These are phyloP conservation scores for Hirundo rustica DNA, from an alignment of 2,797 vertebrate genomes.

Conservation along the genomic window DNA sequence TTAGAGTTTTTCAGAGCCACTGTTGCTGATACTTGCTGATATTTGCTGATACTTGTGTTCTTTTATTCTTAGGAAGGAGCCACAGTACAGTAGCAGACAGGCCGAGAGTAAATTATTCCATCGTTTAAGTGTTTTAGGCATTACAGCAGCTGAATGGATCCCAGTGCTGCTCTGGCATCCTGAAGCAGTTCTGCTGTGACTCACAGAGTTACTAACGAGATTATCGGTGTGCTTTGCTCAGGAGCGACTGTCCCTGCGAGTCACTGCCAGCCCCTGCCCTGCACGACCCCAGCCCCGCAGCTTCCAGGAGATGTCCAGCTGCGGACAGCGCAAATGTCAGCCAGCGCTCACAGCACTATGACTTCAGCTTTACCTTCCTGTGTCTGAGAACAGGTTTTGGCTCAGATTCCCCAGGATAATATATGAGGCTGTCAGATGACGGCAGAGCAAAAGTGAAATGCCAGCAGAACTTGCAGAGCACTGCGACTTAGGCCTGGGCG, in stretches of 20 bases:
- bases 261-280: neutral
- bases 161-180: neutral
- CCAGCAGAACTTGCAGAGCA: neutral
- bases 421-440: neutral
- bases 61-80: neutral
- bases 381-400: neutral
- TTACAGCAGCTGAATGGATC: neutral
- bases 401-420: neutral
- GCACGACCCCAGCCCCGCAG: neutral
- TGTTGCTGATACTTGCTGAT: neutral
- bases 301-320: neutral
- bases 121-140: neutral
- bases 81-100: neutral
- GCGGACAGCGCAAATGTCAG: neutral
- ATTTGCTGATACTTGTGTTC: neutral
- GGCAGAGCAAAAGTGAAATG: neutral
- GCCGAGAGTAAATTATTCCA: neutral
- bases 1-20: neutral
- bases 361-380: neutral
- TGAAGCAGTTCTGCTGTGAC: constrained; percentile 3
- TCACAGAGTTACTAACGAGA: neutral
- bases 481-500: neutral
- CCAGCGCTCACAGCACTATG: neutral
- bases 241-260: neutral
- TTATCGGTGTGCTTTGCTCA: neutral